Conservation (phyloP, 1,140 invertebrate species). For the Antheraea mylitta region DNA sequence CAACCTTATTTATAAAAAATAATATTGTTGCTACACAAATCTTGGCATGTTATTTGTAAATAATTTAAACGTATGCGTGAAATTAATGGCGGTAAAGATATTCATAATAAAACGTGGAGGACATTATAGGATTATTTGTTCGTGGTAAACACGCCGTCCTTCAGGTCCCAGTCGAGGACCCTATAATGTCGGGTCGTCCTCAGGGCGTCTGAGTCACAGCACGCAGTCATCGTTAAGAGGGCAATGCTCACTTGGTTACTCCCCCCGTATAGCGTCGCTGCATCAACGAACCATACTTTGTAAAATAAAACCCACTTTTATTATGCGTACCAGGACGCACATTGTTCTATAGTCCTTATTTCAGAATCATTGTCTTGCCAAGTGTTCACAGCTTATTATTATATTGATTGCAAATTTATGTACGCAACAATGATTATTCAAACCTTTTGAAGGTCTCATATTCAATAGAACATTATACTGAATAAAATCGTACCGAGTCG, state of each 20-base stretch:
- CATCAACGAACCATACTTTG: constrained; percentile 49
- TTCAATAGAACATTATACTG: constrained; percentile 7
- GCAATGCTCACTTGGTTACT: constrained; percentile 69
- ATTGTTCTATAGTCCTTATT: constrained; percentile 66
- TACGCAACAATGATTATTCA: constrained; percentile 26
- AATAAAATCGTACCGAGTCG: background rate
- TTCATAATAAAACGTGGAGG: constrained; percentile 3
- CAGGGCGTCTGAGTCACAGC: constrained; percentile 69
- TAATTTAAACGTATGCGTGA: background rate
- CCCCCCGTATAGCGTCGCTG: constrained; percentile 47
- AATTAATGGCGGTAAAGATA: background rate
- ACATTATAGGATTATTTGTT: constrained; percentile 42
- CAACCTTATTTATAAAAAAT: too few species aligned
- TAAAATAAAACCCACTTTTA: constrained; percentile 45
- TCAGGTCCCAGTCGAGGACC: constrained; percentile 71
- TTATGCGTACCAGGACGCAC: constrained; percentile 47
- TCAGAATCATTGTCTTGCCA: constrained; percentile 55
- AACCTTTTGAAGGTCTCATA: constrained; percentile 28
- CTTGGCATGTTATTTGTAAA: background rate
- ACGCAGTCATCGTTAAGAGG: constrained; percentile 71
- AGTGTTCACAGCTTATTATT: constrained; percentile 34
- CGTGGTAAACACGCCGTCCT: constrained; percentile 62
- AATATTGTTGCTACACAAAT: too few species aligned
- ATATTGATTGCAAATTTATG: constrained; percentile 63
- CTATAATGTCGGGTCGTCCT: constrained; percentile 70